These are phyloP conservation scores for Sapajus apella DNA, from an alignment of 2,113 vertebrate genomes.

Conservation along the genomic window DNA sequence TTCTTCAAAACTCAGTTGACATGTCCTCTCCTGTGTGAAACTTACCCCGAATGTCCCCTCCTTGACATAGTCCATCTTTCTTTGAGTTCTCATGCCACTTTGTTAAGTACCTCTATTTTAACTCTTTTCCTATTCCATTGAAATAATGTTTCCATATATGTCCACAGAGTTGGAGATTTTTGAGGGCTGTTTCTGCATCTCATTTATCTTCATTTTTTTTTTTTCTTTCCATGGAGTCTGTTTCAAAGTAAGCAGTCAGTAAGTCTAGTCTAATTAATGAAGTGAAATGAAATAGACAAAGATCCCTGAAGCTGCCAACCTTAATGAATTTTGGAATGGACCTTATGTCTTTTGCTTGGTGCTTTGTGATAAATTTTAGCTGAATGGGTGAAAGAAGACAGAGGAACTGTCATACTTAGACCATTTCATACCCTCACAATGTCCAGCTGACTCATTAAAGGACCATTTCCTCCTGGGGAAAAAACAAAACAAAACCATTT, in stretches of 20 bases:
- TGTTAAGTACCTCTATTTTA: slow-evolving; percentile 31
- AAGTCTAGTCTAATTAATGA: slow-evolving; percentile 48
- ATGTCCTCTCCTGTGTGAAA: neutral
- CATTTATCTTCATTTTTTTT: slow-evolving; percentile 27
- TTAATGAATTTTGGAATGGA: neutral
- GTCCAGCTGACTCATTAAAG: slow-evolving; percentile 61
- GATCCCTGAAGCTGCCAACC: neutral
- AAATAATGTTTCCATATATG: slow-evolving; percentile 10
- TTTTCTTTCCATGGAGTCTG: neutral
- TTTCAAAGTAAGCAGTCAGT: slow-evolving; percentile 10
- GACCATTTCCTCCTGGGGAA: slow-evolving; percentile 60
- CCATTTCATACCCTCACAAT: slow-evolving; percentile 38
- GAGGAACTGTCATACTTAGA: slow-evolving; percentile 1
- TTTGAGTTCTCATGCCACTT: neutral
- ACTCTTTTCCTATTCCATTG: neutral
- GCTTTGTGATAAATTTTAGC: slow-evolving; percentile 30
- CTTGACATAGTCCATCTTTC: neutral
- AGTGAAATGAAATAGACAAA: slow-evolving; percentile 39
- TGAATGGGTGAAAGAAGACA: slow-evolving; percentile 27
- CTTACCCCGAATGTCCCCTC: neutral
- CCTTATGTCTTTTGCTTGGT: neutral
- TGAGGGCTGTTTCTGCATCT: neutral
- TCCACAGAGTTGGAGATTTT: neutral
- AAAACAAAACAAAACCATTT: slow-evolving; percentile 70
- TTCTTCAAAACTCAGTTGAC: slow-evolving; percentile 1